Conservation (phyloP, 2,113 vertebrate species). For the Nycticebus coucang region DNA sequence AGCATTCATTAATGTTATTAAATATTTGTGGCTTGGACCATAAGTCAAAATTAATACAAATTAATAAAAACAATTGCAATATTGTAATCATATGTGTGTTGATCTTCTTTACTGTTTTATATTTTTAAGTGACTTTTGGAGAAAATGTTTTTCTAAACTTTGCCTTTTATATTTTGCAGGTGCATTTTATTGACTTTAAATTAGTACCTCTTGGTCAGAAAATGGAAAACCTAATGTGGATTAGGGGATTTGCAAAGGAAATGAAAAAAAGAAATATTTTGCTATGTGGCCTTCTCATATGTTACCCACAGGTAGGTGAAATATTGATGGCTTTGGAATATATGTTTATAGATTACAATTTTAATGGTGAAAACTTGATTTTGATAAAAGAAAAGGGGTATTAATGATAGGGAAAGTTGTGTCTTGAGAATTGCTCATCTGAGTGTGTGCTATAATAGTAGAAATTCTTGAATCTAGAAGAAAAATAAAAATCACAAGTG, state of each 20-base stretch:
- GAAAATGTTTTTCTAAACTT: background rate
- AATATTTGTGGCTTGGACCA: background rate
- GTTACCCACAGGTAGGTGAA: conserved; percentile 83
- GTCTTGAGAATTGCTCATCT: conserved; percentile 33
- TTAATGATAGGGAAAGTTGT: conserved; percentile 27
- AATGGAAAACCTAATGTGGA: conserved; percentile 76
- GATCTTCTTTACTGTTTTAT: background rate
- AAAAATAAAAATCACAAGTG: conserved; percentile 46
- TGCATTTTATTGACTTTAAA: conserved; percentile 79
- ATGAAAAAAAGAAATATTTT: conserved; percentile 84
- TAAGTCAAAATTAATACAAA: background rate
- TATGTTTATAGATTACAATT: conserved; percentile 48
- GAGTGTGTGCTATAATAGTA: conserved; percentile 66
- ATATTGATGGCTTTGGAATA: conserved; percentile 8
- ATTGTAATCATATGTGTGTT: conserved; percentile 28
- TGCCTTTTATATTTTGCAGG: conserved; percentile 75
- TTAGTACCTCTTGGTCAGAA: conserved; percentile 65
- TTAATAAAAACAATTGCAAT: background rate
- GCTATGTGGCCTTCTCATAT: conserved; percentile 84
- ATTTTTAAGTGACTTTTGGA: background rate
- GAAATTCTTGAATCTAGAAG: conserved; percentile 41
- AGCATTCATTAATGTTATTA: background rate
- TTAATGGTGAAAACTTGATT: conserved; percentile 50
- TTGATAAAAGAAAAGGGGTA: conserved; percentile 62
- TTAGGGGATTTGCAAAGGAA: conserved; percentile 84